These are phyloP conservation scores for Boulengeromyrus knoepffleri DNA, from an alignment of 2,113 vertebrate genomes.

Conservation along the genomic window DNA sequence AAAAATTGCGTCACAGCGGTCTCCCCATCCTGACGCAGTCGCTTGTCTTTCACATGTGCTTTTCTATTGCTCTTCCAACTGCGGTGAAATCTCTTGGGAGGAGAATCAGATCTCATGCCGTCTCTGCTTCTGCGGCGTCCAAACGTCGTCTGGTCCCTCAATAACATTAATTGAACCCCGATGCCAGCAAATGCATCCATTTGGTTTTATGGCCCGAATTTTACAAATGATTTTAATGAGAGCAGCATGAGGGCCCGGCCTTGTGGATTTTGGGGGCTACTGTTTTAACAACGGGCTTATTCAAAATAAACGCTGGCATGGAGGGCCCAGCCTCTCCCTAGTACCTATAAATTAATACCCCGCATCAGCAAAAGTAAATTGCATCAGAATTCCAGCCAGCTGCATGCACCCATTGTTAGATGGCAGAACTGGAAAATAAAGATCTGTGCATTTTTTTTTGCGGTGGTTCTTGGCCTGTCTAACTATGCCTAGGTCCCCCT, in stretches of 20 bases:
- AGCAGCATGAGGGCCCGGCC: conserved; percentile 4
- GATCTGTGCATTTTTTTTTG: neutral
- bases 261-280: conserved; percentile 11
- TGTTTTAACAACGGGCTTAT: conserved; percentile 25
- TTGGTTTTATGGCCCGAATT: conserved; percentile 20
- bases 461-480: neutral
- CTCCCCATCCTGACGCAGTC: neutral
- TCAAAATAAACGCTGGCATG: conserved; percentile 22
- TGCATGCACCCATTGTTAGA: neutral
- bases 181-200: conserved; percentile 20
- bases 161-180: conserved; percentile 12
- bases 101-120: neutral
- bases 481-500: conserved; percentile 19
- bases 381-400: neutral
- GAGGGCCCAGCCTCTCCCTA: neutral
- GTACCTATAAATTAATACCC: neutral
- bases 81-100: neutral
- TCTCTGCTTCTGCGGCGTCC: no score
- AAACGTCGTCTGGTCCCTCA: neutral
- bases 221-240: conserved; percentile 26
- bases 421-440: neutral
- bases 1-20: neutral
- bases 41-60: neutral
- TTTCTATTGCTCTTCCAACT: neutral
- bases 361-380: neutral